Percentiles rank a stretch among this genome's conserved stretches.
Evolutionary conservation across 2,113 vertebrate species (phyloP).

Genomic region (Gopherus evgoodei): DNA sequence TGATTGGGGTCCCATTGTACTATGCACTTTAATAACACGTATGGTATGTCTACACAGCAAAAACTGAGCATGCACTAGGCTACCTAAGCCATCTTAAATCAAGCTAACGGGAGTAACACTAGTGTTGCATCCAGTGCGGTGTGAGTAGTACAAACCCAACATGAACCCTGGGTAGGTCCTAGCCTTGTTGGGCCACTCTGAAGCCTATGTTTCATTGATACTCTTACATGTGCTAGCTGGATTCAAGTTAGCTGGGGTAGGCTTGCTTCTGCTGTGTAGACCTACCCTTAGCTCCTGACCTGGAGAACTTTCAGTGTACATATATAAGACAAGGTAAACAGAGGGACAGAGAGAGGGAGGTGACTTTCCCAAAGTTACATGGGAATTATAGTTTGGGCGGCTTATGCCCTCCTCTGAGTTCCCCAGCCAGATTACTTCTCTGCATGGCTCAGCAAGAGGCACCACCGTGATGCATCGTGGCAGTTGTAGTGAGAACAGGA

Average conservation of each 20-base stretch:
- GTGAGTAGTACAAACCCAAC: background rate
- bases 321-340: background rate
- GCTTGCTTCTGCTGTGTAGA: background rate
- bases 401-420: background rate
- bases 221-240: background rate
- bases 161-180: background rate
- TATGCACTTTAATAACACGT: background rate
- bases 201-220: background rate
- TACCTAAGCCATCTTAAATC: background rate
- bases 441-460: background rate
- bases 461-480: background rate
- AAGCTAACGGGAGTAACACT: background rate
- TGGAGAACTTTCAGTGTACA: background rate
- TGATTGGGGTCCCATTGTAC: background rate
- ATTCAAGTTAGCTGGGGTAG: background rate
- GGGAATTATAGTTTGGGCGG: background rate
- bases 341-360: accelerated
- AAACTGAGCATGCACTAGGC: background rate
- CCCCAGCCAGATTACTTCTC: background rate
- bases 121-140: background rate
- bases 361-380: background rate
- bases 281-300: background rate
- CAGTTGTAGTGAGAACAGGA: background rate
- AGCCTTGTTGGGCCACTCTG: background rate
- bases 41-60: background rate